These are phyloP conservation scores for Eubasilissa regina DNA, from an alignment of 1,140 invertebrate genomes.

Conservation along the genomic window DNA sequence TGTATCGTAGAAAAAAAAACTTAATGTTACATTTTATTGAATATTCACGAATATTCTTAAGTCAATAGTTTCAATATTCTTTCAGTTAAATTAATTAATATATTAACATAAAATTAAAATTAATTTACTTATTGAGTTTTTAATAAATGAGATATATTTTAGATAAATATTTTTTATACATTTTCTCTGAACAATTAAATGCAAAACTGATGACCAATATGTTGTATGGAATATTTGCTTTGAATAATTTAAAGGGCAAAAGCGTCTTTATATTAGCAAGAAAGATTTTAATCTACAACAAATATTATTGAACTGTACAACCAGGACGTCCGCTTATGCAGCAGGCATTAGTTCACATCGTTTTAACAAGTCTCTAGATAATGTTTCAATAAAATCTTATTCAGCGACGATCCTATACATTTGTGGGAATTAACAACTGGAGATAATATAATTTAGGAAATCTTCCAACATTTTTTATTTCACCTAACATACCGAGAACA, in stretches of 20 bases:
- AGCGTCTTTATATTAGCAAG: constrained; percentile 19
- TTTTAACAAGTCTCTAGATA: not conserved
- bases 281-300: constrained; percentile 30
- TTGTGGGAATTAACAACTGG: constrained; percentile 22
- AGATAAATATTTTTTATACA: too few species aligned
- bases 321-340: not conserved
- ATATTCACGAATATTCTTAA: too few species aligned
- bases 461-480: not conserved
- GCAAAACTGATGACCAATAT: not conserved
- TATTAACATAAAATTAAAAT: too few species aligned
- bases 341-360: not conserved
- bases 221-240: not conserved
- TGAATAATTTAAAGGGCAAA: not conserved
- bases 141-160: too few species aligned
- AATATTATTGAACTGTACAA: constrained; percentile 4
- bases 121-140: too few species aligned
- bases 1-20: too few species aligned
- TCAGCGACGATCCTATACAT: constrained; percentile 1
- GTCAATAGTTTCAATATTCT: too few species aligned
- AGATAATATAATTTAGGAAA: not conserved
- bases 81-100: too few species aligned
- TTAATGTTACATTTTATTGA: too few species aligned
- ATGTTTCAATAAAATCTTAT: constrained; percentile 6
- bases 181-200: not conserved
- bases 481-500: constrained; percentile 6